Base-by-base conservation (phyloP, 2,888 invertebrate species). In the Acrobasis repandana region DNA sequence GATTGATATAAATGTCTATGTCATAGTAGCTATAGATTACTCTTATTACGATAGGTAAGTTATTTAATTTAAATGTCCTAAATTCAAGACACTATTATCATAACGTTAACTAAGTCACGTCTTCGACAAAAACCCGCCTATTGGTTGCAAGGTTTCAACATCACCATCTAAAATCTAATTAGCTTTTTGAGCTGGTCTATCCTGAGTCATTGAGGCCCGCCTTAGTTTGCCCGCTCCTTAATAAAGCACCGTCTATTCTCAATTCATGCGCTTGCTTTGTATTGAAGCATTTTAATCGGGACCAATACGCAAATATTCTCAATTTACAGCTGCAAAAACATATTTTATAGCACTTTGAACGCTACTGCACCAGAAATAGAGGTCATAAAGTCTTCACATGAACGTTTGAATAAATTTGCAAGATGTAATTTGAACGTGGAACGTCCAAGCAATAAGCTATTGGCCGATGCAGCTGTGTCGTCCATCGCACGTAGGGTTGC, bases 361-460 rank as follows among this genome's bases (percentile, higher is more conserved):
- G 62, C 58, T 67, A 68, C 43, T 10, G 11, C 20, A 34, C 11
- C 3, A 15, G 2, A 38, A 46, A 33, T 60, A 56, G 65, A 43
- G 65, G 61, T 28, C 56, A 49, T 57, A 20, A 56, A 63, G 3
- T 62, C 20, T 62, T 69, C 63, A 61, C 63, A 65, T 59, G n/a
- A 61, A 61, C 58, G 69, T 59, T 67, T 68, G 63, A 69, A 68
- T 73, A 71, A 70, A 65, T 74, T 79, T 76, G 81, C 70, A 64
- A 74, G 72, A 74, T 74, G 79, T 81, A 82, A 80, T 83, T 83
- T 77, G 79, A 83, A 81, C 83, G 76, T 70, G 67, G 72, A 79
- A 78, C 76, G 83, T 83, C 82, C 85, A 77, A 84, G 85, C 82
- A 82, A 86, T 87, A 88, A 86, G 87, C 83, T 88, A 88, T 86